phyloP scores from a whole-genome alignment of 2,113 vertebrate genomes.

The Microcebus tavaratra region DNA sequence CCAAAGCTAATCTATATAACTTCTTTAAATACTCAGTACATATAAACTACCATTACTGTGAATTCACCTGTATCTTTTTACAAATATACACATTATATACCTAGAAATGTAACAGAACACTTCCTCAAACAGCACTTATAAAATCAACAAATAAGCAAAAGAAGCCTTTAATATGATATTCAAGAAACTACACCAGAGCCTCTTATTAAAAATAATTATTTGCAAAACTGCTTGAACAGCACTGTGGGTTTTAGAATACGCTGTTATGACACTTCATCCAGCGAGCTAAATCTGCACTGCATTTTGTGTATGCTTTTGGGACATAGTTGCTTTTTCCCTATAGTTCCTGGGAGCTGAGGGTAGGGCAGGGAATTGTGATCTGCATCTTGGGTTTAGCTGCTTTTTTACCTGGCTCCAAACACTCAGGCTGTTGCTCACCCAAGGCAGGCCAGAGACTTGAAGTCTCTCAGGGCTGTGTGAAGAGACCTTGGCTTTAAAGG shows the following conservation, averaged over 20 bases:
- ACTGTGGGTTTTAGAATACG: neutral
- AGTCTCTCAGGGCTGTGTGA: neutral
- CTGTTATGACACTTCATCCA: neutral
- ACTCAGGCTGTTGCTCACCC: neutral
- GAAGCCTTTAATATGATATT: neutral
- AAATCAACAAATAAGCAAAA: neutral
- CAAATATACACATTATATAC: neutral
- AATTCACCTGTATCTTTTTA: neutral
- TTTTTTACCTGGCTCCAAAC: neutral
- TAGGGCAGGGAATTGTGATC: neutral
- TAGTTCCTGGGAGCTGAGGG: neutral
- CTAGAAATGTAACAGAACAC: neutral
- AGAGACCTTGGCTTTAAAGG: neutral
- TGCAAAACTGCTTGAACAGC: neutral
- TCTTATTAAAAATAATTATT: neutral
- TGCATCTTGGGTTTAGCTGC: neutral
- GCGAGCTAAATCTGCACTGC: accelerated
- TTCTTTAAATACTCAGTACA: neutral
- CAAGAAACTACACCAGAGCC: neutral
- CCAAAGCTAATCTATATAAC: neutral
- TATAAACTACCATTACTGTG: neutral
- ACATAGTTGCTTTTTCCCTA: neutral
- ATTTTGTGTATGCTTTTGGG: accelerated
- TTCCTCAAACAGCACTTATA: neutral
- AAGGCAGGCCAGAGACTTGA: neutral